These are phyloP conservation scores for Brachypalpus laphriformis DNA, from an alignment of 2,888 invertebrate species.

Conservation along the genomic window DNA sequence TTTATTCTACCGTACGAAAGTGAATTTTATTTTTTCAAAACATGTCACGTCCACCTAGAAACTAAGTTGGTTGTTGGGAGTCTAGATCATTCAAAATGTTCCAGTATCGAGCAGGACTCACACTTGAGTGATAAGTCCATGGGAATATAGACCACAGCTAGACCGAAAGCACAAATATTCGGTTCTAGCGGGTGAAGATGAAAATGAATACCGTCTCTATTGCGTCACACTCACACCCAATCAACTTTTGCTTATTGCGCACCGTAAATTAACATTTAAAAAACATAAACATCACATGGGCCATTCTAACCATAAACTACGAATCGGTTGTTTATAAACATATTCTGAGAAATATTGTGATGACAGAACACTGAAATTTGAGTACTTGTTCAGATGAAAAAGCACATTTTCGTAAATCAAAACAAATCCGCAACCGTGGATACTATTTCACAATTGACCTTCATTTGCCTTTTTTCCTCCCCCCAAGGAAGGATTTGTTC, in stretches of 20 bases:
- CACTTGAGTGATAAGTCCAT: no score
- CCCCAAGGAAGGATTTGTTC: neutral
- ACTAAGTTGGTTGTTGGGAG: no score
- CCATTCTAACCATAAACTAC: no score
- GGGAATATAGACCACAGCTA: no score
- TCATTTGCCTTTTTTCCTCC: constrained; percentile 50
- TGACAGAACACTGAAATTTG: neutral
- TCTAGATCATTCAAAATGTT: no score
- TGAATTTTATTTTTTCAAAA: no score
- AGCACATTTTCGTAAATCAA: neutral
- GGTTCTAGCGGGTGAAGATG: no score
- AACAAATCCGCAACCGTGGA: neutral
- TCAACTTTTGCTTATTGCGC: neutral
- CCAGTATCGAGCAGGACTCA: no score
- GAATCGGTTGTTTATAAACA: neutral
- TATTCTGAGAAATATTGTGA: neutral
- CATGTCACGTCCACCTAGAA: no score
- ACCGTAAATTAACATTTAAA: neutral
- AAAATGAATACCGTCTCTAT: neutral
- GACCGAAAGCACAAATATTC: no score
- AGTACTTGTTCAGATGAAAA: neutral
- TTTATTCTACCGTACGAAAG: no score
- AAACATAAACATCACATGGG: neutral
- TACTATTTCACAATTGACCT: constrained; percentile 57
- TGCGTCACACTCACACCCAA: neutral